Base-by-base conservation (phyloP, 2,888 invertebrate species). In the Pristionchus arcanus region DNA sequence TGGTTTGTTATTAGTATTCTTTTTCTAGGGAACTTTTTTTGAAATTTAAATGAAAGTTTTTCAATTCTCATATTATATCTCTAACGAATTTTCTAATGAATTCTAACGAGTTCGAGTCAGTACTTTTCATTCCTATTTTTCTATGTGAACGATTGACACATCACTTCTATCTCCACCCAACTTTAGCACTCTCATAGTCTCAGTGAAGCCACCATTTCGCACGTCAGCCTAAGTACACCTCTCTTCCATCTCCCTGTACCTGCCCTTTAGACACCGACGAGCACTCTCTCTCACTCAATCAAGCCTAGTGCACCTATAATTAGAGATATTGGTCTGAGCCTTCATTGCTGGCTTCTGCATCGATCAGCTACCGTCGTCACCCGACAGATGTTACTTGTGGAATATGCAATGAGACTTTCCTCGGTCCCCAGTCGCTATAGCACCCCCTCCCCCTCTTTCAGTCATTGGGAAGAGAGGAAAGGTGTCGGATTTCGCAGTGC, bases 401-500 rank as follows among this genome's bases (percentile, higher is more conserved):
- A 63, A 63, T 63, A n/a, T 21, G 25, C 4, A 63, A 63, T 63
- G 63, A 63, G 25, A 63, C 63, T 63, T 63, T 63, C n/a, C 63
- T 25, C 63, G 63, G 63, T n/a, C 63, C 55, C 42, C 81, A 53
- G 49, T 81, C 81, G 49, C 42, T 81, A 74, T 74, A 74, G 74
- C 81, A 53, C 81, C 49, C 42, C 42, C 42, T 42, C 42, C 42
- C 42, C 42, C 42, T 49, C 42, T 81, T 81, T 81, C 81, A 53
- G 49, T 53, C 81, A 81, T 81, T 13, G 81, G 81, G 81, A 81
- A 81, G 49, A 25, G 81, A 49, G 19, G 37, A 34, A 59, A 49
- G 87, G 87, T 87, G 42, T 68, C 87, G 49, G 84, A 85, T 85
- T 68, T 87, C 87, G 31, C 63, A n/a, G 37, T 42, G 31, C 34